A percentile compares a stretch with the other conserved stretches of the same genome.
These are phyloP conservation scores for Heliconius melpomene DNA, from an alignment of 1,140 invertebrate genomes.

Conservation along the genomic window DNA sequence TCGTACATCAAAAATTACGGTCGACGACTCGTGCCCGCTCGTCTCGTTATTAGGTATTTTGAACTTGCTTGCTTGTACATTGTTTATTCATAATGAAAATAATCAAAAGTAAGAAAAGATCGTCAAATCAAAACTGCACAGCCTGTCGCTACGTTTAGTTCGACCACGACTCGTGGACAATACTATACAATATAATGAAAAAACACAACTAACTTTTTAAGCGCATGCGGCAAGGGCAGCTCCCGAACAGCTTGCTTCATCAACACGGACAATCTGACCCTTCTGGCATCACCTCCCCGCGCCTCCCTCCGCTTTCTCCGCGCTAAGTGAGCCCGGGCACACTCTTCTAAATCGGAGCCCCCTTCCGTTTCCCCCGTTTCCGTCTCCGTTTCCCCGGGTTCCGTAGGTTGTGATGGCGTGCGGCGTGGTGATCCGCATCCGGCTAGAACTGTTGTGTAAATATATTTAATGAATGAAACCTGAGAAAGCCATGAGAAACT, in stretches of 20 bases:
- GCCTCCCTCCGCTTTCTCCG: slow-evolving; percentile 35
- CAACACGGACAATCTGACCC: slow-evolving; percentile 55
- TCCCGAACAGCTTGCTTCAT: slow-evolving; percentile 60
- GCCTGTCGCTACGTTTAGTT: too few species aligned
- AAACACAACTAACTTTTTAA: slow-evolving; percentile 51
- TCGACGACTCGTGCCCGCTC: too few species aligned
- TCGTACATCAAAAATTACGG: too few species aligned
- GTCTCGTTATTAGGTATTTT: too few species aligned
- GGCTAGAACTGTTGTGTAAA: neutral
- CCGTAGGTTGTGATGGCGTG: neutral
- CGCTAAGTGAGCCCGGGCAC: slow-evolving; percentile 30
- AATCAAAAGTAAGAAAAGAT: too few species aligned
- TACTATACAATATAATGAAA: neutral
- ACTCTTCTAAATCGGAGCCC: slow-evolving; percentile 19
- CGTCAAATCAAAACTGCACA: too few species aligned
- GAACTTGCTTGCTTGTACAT: too few species aligned
- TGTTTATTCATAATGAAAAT: too few species aligned
- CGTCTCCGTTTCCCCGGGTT: neutral
- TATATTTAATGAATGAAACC: neutral
- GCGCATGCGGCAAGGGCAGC: slow-evolving; percentile 61
- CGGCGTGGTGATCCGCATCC: neutral
- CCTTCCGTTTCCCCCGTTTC: neutral
- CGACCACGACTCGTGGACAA: too few species aligned
- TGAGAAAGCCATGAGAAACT: neutral
- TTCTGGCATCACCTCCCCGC: slow-evolving; percentile 45